Evolutionary conservation across 2,113 vertebrate species (phyloP).

Genomic region (Apodemus sylvaticus): DNA sequence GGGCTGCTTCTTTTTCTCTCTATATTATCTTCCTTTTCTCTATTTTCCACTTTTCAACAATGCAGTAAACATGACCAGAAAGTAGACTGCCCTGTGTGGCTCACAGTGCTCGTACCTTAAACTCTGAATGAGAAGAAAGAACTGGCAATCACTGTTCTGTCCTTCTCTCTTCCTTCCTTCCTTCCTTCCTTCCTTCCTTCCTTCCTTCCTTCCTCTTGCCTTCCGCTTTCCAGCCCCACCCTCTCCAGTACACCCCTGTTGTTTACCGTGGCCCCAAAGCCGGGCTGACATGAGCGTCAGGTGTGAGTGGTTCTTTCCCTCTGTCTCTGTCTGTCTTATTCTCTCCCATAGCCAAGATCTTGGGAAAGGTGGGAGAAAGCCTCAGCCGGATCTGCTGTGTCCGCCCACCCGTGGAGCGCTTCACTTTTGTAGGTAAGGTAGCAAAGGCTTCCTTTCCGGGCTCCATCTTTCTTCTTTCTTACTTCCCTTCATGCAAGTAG

Average conservation of each 20-base stretch:
- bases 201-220: not conserved
- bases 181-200: not conserved
- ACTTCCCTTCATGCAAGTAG: not conserved
- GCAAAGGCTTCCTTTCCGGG: not conserved
- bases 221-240: not conserved
- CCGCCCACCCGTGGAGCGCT: constrained; percentile 95
- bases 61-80: not conserved
- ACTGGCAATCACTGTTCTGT: not conserved
- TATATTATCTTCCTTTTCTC: not conserved
- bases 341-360: constrained; percentile 90
- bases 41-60: not conserved
- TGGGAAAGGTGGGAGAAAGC: constrained; percentile 96
- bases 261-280: not conserved
- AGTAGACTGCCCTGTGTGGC: not conserved
- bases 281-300: not conserved
- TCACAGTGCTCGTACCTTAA: not conserved
- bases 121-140: not conserved
- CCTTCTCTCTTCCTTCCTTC: not conserved
- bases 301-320: constrained; percentile 46
- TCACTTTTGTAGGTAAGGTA: constrained; percentile 96
- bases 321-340: constrained; percentile 31
- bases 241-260: not conserved
- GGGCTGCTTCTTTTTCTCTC: constrained; percentile 13
- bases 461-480: not conserved
- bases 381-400: constrained; percentile 96